phyloP scores from a whole-genome alignment of 2,797 vertebrate species.

The Capromys pilorides region DNA sequence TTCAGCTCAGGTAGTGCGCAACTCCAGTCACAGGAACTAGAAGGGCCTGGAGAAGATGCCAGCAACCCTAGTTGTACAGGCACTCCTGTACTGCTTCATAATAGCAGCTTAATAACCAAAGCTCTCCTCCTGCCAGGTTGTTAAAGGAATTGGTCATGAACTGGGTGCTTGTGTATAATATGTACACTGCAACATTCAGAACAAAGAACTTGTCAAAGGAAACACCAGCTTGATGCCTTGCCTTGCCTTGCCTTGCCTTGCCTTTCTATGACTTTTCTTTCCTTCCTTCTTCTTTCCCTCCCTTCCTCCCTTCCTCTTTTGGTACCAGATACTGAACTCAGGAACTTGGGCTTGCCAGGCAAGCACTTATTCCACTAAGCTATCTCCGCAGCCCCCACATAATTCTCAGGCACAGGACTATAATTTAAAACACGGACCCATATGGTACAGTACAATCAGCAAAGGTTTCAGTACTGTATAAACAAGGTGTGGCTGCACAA shows the following conservation, averaged over 20 bases:
- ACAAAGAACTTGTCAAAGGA: no score
- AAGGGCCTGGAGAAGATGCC: constrained; percentile 57
- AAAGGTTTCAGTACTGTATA: neutral
- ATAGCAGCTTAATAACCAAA: no score
- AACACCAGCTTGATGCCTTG: neutral
- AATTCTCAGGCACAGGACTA: neutral
- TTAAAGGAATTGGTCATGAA: neutral
- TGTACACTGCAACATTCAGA: neutral
- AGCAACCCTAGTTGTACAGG: neutral
- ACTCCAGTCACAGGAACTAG: neutral
- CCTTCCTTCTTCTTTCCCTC: no score
- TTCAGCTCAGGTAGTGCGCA: neutral
- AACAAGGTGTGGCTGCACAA: neutral
- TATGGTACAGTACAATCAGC: neutral
- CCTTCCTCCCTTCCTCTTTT: no score
- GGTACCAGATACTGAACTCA: no score
- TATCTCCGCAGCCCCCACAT: no score
- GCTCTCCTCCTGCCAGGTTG: neutral
- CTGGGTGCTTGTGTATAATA: no score
- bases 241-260: no score
- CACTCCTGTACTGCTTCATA: neutral
- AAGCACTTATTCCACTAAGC: no score
- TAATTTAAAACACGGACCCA: neutral
- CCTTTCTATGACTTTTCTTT: no score
- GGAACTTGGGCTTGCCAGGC: no score